Evolutionary conservation across 35 echinoderm and acorn worm species (phyloP).

Genomic region (Amphiura filiformis): DNA sequence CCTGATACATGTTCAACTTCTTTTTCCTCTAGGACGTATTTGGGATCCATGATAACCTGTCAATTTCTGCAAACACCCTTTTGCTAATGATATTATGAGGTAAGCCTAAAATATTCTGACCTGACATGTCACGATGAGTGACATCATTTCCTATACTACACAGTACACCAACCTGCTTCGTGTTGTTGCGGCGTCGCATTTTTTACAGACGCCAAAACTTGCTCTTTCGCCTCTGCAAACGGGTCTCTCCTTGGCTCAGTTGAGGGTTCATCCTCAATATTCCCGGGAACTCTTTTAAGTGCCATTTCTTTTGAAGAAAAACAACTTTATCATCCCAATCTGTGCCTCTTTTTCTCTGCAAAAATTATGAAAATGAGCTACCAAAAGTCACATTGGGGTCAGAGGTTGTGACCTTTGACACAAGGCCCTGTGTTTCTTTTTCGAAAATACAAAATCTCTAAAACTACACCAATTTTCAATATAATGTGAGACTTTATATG

Average conservation of each 20-base stretch:
- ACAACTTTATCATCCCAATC: not conserved
- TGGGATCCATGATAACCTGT: too few species aligned
- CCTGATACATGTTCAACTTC: too few species aligned
- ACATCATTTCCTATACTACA: too few species aligned
- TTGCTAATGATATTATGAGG: too few species aligned
- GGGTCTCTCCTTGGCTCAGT: conserved; percentile 11
- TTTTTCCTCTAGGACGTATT: too few species aligned
- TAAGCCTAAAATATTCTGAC: too few species aligned
- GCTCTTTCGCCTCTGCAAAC: conserved; percentile 54
- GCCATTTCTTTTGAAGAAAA: conserved; percentile 5
- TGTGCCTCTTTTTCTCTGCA: not conserved
- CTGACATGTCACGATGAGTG: too few species aligned
- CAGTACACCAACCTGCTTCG: conserved; percentile 54
- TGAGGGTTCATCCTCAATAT: conserved; percentile 24
- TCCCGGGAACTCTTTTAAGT: conserved; percentile 32
- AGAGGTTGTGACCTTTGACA: not conserved
- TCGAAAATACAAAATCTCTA: not conserved
- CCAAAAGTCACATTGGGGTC: not conserved
- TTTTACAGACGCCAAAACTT: conserved; percentile 76
- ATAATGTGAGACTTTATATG: too few species aligned
- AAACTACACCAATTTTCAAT: too few species aligned
- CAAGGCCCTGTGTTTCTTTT: not conserved
- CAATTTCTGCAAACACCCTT: too few species aligned
- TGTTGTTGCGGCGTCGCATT: conserved; percentile 85
- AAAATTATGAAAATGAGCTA: not conserved